Evolutionary conservation across 2,888 invertebrate genomes (phyloP), one percentile per base, ranked within the genome.

Genomic region (Meloe dianella): DNA sequence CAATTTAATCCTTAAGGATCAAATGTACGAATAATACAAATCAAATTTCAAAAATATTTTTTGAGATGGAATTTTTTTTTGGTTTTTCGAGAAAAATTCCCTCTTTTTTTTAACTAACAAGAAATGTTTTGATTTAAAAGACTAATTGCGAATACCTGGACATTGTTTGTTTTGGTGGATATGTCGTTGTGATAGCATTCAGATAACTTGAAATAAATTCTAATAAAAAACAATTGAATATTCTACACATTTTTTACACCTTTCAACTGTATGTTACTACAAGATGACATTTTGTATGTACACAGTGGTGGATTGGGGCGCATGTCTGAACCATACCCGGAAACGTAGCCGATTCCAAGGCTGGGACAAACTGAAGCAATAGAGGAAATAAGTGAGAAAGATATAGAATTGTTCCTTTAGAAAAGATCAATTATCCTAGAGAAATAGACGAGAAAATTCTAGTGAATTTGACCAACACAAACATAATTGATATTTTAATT

Each of bases 341-440:
- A 81, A 79, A 74, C 73, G 72, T 73, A 73, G 68, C 69, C 70
- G 73, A 73, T 75, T 74, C 72, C 79, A 79, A 80, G 79, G 80
- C 77, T 79, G 75, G 76, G 76, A 72, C 76, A 74, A 72, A 73
- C 70, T 61, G 67, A 64, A 64, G 62, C 68, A 24, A 24, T 51
- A 24, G 0, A 12, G 22, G 24, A 24, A 38, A 29, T 4, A n/a
- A 20, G 20, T 7, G 14, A 24, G 56, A 20, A 47, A 56, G 27
- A 20, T 20, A 62, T 32, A 59, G 27, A 27, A 27, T 27, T 54
- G 51, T 62, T 58, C 22, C 59, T 66, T 60, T 22, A n/a, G 17
- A 17, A 9, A 60, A n/a, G n/a, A 60, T 60, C 60, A 60, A 60
- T 60, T 60, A 14, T 7, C 6, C n/a, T 38, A 4, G 17, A n/a